Evolutionary conservation across 2,113 vertebrate genomes (phyloP).

Genomic region (Megaceryle torquata): DNA sequence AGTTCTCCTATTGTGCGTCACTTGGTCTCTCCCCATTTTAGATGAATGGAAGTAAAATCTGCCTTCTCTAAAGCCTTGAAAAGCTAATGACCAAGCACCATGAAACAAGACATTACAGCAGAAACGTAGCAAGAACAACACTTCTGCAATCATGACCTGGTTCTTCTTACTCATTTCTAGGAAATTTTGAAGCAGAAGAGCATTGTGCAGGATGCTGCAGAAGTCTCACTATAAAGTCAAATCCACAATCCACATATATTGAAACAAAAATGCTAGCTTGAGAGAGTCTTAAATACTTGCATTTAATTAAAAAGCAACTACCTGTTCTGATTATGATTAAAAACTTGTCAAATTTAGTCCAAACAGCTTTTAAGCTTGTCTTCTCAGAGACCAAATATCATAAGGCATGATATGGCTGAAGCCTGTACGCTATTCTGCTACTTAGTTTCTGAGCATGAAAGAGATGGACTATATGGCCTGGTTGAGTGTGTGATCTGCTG

Average conservation of each 20-base stretch:
- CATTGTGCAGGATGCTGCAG: not conserved
- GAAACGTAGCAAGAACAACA: not conserved
- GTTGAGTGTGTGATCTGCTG: too few species aligned
- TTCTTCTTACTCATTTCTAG: not conserved
- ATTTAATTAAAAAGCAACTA: not conserved
- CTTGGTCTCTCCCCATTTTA: not conserved
- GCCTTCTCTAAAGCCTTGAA: not conserved
- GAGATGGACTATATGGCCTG: accelerated
- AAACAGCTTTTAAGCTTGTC: not conserved
- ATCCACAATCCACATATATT: accelerated
- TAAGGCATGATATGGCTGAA: accelerated
- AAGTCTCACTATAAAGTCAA: not conserved
- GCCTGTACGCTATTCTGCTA: not conserved
- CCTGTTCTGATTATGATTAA: not conserved
- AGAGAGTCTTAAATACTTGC: not conserved
- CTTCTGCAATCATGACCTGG: not conserved
- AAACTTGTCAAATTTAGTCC: not conserved
- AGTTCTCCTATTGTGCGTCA: not conserved
- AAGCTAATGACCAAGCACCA: not conserved
- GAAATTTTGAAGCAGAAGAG: not conserved
- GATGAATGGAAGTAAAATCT: not conserved
- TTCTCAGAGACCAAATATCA: not conserved
- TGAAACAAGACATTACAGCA: not conserved
- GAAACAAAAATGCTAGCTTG: not conserved
- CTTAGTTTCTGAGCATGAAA: not conserved